Evolutionary conservation across 2,797 vertebrate species (phyloP).

Genomic region (Cynodonichthys magdalenae): DNA sequence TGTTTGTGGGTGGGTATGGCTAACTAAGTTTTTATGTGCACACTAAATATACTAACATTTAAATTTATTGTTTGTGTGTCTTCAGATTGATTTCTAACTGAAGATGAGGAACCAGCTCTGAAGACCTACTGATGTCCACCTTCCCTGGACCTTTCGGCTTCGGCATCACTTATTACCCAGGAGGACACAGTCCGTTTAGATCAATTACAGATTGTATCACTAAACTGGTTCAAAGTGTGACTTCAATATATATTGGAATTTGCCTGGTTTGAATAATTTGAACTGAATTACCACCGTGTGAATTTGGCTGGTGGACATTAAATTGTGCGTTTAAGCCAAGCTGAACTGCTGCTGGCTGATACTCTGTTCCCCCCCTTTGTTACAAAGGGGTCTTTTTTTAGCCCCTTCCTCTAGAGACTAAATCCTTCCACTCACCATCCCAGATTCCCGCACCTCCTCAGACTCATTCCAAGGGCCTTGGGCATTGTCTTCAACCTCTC

Average conservation of each 20-base stretch:
- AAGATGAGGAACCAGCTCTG: constrained; percentile 60
- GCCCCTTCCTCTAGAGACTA: constrained; percentile 34
- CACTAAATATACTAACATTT: not conserved
- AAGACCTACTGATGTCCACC: constrained; percentile 46
- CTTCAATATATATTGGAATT: constrained; percentile 23
- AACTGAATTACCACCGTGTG: constrained; percentile 34
- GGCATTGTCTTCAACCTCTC: constrained; percentile 39
- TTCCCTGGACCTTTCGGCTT: constrained; percentile 24
- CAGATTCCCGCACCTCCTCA: constrained; percentile 35
- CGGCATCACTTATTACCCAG: constrained; percentile 12
- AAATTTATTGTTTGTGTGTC: constrained; percentile 34
- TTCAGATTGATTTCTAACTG: constrained; percentile 53
- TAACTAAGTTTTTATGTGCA: too few relatives aligned
- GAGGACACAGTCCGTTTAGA: constrained; percentile 21
- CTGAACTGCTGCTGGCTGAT: not conserved
- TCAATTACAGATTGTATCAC: constrained; percentile 17
- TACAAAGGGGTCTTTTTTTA: constrained; percentile 49
- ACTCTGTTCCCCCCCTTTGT: constrained; percentile 15
- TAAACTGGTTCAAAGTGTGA: constrained; percentile 19
- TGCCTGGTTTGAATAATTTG: constrained; percentile 42
- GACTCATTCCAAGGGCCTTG: constrained; percentile 59
- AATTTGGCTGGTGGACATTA: constrained; percentile 27
- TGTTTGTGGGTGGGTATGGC: too few relatives aligned
- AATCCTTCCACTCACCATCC: constrained; percentile 16
- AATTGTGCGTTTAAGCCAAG: not conserved